Evolutionary conservation across 2,888 invertebrate species (phyloP), one percentile per base, ranked within the genome.

Genomic region (Labia minor): DNA sequence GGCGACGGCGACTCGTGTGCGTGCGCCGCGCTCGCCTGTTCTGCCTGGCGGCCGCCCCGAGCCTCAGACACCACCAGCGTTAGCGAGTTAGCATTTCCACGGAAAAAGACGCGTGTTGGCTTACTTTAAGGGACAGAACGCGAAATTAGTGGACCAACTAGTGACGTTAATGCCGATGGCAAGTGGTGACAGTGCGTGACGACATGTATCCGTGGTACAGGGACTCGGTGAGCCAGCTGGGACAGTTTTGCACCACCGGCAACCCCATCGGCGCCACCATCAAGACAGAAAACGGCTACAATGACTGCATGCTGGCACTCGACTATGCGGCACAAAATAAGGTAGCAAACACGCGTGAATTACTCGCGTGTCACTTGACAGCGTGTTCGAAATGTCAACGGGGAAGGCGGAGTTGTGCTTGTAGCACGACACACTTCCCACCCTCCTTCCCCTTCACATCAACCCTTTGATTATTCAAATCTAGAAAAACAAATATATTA

Each of bases 301-400:
- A 84, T 75, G 86, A 86, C 78, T 86, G 86, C 76, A 86, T 86
- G 86, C 76, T 86, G 72, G 85, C 85, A 63, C 80, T 86, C 70
- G 86, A 86, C 77, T 86, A 86, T 75, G 84, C 84, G 0, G 82
- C 84, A 0, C 85, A 85, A 75, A 83, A 84, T 77, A 86, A 86
- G 84, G 86, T 86, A 75, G 26, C 26, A 8, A 26, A 6, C 26
- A 3, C 26, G 26, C 26, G 26, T 26, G 26, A 26, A 8, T 26
- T 26, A 8, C 26, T 8, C 26, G 26, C 26, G 26, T 26, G 26
- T 26, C 26, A 26, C 26, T 26, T 26, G 26, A 26, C 26, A 26
- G 26, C 26, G 8, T 8, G 26, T 8, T 26, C 26, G 26, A 26
- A 26, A 26, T 26, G 26, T 26, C 26, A 26, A 8, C 8, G 26